Percentiles rank a stretch among this genome's conserved stretches.
These are phyloP conservation scores for Sesia apiformis DNA, from an alignment of 2,888 invertebrate species.

Conservation along the genomic window DNA sequence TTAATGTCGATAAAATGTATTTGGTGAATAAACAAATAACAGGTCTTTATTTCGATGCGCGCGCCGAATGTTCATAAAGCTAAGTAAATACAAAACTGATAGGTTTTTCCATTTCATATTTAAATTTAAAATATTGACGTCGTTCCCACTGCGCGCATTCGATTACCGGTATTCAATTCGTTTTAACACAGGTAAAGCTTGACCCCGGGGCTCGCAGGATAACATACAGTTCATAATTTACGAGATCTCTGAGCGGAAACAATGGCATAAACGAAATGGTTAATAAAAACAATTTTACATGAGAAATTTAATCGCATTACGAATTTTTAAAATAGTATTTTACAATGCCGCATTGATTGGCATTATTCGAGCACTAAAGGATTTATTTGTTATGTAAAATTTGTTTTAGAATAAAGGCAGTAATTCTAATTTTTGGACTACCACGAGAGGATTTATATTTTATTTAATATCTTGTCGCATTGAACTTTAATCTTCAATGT, in stretches of 20 bases:
- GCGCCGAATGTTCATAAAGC: neutral
- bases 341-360: neutral
- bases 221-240: constrained; percentile 67
- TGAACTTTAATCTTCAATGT: constrained; percentile 66
- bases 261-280: constrained; percentile 60
- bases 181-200: constrained; percentile 55
- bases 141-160: constrained; percentile 64
- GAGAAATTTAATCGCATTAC: neutral
- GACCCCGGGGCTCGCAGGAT: constrained; percentile 54
- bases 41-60: neutral
- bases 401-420: neutral
- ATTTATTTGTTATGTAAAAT: neutral
- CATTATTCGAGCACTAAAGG: neutral
- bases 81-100: constrained; percentile 6
- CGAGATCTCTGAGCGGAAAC: constrained; percentile 59
- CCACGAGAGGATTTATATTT: constrained; percentile 11
- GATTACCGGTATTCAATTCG: constrained; percentile 72
- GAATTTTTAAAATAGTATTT: neutral
- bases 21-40: neutral
- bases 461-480: constrained; percentile 53
- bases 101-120: constrained; percentile 52
- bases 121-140: constrained; percentile 70
- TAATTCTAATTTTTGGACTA: neutral
- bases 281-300: constrained; percentile 49
- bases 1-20: neutral